These are phyloP conservation scores for Planococcus citri DNA, from an alignment of 1,140 invertebrate genomes.

Conservation along the genomic window DNA sequence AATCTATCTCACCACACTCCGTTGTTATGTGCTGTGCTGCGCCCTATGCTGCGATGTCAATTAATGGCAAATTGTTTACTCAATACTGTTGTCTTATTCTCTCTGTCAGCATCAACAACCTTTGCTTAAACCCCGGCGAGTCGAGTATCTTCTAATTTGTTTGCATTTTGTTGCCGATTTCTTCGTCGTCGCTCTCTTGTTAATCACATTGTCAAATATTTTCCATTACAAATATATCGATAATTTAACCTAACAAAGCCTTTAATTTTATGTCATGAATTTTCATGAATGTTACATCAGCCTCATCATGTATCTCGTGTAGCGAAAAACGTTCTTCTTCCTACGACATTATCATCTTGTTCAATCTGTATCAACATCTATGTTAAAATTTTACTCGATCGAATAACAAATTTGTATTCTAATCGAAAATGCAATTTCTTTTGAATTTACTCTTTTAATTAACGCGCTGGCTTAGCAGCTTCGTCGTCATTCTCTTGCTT, in stretches of 20 bases:
- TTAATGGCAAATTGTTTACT: constrained; percentile 8
- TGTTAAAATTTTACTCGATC: too few species aligned
- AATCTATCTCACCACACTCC: too few species aligned
- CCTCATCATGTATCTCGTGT: too few species aligned
- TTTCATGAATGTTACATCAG: not conserved
- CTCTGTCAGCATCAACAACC: too few species aligned
- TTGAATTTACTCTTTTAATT: not conserved
- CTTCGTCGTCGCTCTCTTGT: not conserved
- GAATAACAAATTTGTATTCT: not conserved
- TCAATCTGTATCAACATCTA: too few species aligned
- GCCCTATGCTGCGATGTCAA: not conserved
- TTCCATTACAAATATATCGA: not conserved
- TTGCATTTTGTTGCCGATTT: not conserved
- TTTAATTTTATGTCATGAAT: not conserved
- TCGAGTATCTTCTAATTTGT: not conserved
- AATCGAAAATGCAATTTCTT: not conserved
- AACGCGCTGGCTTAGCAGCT: not conserved
- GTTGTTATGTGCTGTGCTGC: too few species aligned
- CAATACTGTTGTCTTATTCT: not conserved
- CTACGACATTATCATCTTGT: too few species aligned
- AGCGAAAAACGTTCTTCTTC: too few species aligned
- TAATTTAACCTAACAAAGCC: not conserved
- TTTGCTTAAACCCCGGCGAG: too few species aligned
- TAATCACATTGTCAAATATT: not conserved
- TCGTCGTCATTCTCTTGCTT: too few species aligned